Evolutionary conservation across 2,797 vertebrate genomes (phyloP).

Genomic region (Clarias platycephalus): DNA sequence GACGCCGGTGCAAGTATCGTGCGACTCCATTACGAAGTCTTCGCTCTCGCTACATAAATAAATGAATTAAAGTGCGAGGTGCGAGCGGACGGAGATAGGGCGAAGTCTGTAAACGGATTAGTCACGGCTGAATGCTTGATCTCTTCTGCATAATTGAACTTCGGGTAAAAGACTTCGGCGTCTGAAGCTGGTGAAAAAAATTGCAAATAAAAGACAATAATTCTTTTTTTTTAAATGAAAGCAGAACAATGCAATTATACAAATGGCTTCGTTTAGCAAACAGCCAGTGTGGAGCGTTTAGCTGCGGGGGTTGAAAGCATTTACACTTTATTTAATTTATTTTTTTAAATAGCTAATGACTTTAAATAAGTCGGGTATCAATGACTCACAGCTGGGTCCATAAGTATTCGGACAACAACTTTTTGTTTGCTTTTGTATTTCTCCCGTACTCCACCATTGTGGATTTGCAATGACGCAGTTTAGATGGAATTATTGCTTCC

Average conservation of each 20-base stretch:
- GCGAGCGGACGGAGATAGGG: slow-evolving; percentile 43
- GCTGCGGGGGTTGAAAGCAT: no score
- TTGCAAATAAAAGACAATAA: slow-evolving; percentile 39
- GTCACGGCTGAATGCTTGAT: slow-evolving; percentile 55
- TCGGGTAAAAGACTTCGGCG: slow-evolving; percentile 49
- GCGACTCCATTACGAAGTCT: slow-evolving; percentile 14
- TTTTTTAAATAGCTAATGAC: neutral
- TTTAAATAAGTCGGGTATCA: neutral
- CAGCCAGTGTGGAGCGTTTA: neutral
- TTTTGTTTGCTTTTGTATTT: no score
- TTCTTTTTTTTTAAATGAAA: slow-evolving; percentile 35
- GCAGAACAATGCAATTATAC: neutral
- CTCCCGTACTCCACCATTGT: no score
- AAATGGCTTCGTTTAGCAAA: neutral
- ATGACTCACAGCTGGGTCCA: neutral
- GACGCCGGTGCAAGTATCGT: neutral
- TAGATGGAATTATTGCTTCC: no score
- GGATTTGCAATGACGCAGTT: no score
- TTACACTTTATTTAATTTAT: neutral
- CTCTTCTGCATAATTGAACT: slow-evolving; percentile 61
- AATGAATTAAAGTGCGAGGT: slow-evolving; percentile 6
- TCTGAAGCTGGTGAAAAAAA: slow-evolving; percentile 42
- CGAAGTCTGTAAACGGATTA: slow-evolving; percentile 55
- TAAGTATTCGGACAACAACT: no score
- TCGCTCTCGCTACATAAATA: slow-evolving; percentile 19